These are phyloP conservation scores for Ciconia boyciana DNA, from an alignment of 2,113 vertebrate genomes.

Conservation along the genomic window DNA sequence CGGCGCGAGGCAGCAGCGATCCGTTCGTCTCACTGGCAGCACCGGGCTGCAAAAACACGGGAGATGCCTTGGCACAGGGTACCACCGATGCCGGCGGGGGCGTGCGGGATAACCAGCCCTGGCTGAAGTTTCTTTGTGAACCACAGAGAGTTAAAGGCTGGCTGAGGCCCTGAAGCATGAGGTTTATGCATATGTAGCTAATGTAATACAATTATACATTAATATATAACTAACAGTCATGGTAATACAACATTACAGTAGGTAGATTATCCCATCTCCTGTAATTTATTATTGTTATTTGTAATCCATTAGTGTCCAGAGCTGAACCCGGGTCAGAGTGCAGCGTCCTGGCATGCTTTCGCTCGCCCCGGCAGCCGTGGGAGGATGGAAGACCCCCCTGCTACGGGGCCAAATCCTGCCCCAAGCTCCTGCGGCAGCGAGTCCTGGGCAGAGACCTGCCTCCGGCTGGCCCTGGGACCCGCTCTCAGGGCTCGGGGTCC, in stretches of 20 bases:
- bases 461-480: not conserved
- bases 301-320: slow-evolving; percentile 62
- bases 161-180: not conserved
- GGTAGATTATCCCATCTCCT: slow-evolving; percentile 66
- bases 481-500: not conserved
- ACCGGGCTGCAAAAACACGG: rapidly evolving
- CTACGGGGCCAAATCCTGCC: not conserved
- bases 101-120: not conserved
- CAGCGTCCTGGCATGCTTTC: not conserved
- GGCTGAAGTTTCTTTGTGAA: not conserved
- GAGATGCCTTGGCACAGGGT: not conserved
- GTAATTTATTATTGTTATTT: slow-evolving; percentile 64
- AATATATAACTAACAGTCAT: slow-evolving; percentile 64
- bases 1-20: rapidly evolving
- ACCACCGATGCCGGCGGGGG: rapidly evolving
- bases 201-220: slow-evolving; percentile 62
- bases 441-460: not conserved
- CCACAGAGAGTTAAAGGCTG: slow-evolving; percentile 58
- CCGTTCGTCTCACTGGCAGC: rapidly evolving
- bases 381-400: not conserved
- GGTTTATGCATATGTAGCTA: slow-evolving; percentile 59
- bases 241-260: slow-evolving; percentile 63
- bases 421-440: not conserved
- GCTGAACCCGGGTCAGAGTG: slow-evolving; percentile 52
- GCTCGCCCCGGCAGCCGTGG: rapidly evolving